These are phyloP conservation scores for Argopecten irradians DNA, from an alignment of 1,140 invertebrate species.

Conservation along the genomic window DNA sequence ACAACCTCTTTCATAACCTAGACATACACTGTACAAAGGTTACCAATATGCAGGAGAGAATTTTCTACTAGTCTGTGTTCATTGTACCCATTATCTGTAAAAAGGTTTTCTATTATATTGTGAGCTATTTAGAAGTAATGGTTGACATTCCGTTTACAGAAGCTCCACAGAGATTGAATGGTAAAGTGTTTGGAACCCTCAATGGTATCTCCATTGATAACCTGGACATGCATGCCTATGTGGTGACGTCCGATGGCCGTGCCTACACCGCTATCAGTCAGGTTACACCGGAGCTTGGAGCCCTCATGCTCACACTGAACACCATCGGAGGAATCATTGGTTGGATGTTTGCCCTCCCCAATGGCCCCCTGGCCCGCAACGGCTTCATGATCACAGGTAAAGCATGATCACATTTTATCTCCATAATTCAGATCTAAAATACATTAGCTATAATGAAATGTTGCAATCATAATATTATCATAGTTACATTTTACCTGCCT, in stretches of 20 bases:
- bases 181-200: conserved; percentile 87
- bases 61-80: too few species aligned
- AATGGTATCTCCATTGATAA: conserved; percentile 86
- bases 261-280: conserved; percentile 93
- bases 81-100: too few species aligned
- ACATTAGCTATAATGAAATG: background rate
- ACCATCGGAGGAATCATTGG: conserved; percentile 89
- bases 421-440: background rate
- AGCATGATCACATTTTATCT: background rate
- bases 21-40: too few species aligned
- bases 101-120: too few species aligned
- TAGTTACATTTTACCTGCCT: background rate
- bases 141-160: too few species aligned
- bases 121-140: too few species aligned
- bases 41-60: too few species aligned
- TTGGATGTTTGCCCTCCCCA: conserved; percentile 93
- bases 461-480: background rate
- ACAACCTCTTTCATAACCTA: too few species aligned
- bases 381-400: conserved; percentile 89
- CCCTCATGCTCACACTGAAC: conserved; percentile 87
- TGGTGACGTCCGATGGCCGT: conserved; percentile 91
- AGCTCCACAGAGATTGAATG: conserved; percentile 89
- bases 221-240: conserved; percentile 93
- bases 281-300: conserved; percentile 85
- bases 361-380: conserved; percentile 83